A percentile compares a stretch with the other conserved stretches of the same genome.
Conservation (phyloP, 2,888 invertebrate species). For the Parnassius glacialis region DNA sequence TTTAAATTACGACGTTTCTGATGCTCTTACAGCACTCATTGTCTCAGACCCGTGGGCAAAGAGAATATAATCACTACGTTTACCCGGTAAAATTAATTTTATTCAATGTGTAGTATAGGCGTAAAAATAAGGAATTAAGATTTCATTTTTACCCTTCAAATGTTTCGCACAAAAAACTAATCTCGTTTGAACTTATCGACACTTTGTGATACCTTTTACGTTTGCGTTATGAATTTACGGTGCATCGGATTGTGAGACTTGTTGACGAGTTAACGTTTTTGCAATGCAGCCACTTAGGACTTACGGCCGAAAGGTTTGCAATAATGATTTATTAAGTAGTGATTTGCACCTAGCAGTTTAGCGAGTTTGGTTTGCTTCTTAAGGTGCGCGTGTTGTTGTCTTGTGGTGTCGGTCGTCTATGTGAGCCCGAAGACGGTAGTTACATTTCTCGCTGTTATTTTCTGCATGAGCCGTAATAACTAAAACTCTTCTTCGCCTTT, state of each 20-base stretch:
- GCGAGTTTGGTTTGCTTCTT: constrained; percentile 36
- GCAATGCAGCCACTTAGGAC: constrained; percentile 78
- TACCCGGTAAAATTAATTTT: too few species aligned
- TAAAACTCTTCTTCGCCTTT: too few species aligned
- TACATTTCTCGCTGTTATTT: background rate
- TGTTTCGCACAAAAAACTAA: background rate
- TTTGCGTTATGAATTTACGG: background rate
- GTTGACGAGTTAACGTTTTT: constrained; percentile 58
- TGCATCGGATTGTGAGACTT: constrained; percentile 22
- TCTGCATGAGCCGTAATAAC: constrained; percentile 5
- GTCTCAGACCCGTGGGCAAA: too few species aligned
- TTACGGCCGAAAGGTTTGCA: constrained; percentile 70
- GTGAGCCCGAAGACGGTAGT: constrained; percentile 10
- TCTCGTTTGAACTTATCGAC: constrained; percentile 2
- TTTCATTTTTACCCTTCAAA: too few species aligned
- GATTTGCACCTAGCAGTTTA: constrained; percentile 38
- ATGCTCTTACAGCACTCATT: too few species aligned
- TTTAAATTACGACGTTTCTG: too few species aligned
- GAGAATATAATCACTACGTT: too few species aligned
- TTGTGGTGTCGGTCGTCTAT: constrained; percentile 8
- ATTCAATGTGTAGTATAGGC: too few species aligned
- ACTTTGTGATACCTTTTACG: constrained; percentile 1
- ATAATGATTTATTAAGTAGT: constrained; percentile 41
- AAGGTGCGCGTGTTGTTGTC: constrained; percentile 24
- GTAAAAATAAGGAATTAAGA: too few species aligned